phyloP scores from a whole-genome alignment of 2,888 invertebrate species.

The Prosopocoilus inquinatus region DNA sequence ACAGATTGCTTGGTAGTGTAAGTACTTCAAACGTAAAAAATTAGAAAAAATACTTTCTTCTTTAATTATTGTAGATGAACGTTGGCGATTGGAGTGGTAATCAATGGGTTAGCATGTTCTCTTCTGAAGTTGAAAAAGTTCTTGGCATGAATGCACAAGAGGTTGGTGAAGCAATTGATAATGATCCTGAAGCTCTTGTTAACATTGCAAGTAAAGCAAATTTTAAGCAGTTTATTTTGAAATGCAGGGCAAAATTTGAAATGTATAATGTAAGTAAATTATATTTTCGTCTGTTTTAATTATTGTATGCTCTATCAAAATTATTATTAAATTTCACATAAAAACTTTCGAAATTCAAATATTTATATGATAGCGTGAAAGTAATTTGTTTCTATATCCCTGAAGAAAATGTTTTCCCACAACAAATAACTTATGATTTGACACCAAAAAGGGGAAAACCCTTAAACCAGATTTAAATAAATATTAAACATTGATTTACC shows the following conservation, averaged over 20 bases:
- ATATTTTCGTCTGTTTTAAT: too few relatives aligned
- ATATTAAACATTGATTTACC: too few relatives aligned
- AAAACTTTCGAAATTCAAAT: neutral
- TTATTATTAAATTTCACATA: neutral
- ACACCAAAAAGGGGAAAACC: too few relatives aligned
- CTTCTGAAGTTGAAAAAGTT: constrained; percentile 75
- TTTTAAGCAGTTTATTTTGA: constrained; percentile 80
- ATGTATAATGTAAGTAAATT: constrained; percentile 74
- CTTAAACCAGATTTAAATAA: too few relatives aligned
- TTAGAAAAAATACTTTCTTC: neutral
- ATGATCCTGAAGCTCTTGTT: constrained; percentile 64
- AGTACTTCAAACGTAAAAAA: constrained; percentile 45
- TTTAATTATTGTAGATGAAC: constrained; percentile 62
- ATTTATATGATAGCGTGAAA: too few relatives aligned
- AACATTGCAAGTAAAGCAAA: constrained; percentile 70
- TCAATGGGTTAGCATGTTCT: constrained; percentile 90
- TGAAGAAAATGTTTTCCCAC: too few relatives aligned
- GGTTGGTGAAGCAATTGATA: constrained; percentile 72
- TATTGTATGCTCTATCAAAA: too few relatives aligned
- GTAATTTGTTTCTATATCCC: too few relatives aligned
- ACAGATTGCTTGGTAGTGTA: constrained; percentile 78
- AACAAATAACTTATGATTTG: too few relatives aligned
- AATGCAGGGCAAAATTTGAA: constrained; percentile 86
- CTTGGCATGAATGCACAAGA: constrained; percentile 70
- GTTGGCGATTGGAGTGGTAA: constrained; percentile 85